These are phyloP conservation scores for Chloromyia formosa DNA, from an alignment of 2,888 invertebrate genomes.

Conservation along the genomic window DNA sequence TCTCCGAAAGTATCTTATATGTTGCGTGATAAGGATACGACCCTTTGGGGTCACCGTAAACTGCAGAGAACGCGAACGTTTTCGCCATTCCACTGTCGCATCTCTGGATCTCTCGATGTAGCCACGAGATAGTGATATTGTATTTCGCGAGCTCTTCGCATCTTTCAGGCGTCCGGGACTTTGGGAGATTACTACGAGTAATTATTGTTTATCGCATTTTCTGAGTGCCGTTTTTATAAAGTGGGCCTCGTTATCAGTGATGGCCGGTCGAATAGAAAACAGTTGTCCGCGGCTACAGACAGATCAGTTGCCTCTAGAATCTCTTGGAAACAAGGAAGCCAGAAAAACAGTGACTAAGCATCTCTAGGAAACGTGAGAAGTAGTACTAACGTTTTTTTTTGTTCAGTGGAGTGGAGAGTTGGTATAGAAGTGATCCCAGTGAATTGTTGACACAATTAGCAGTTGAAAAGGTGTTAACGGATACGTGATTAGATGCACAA, in stretches of 20 bases:
- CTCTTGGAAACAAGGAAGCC: conserved; percentile 16
- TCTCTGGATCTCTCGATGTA: no score
- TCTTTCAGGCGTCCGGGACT: not conserved
- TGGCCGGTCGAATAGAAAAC: conserved; percentile 33
- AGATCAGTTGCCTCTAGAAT: conserved; percentile 19
- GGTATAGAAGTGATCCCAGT: not conserved
- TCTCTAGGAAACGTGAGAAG: no score
- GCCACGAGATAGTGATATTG: not conserved
- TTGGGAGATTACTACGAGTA: no score
- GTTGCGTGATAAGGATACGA: not conserved
- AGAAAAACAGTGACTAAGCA: not conserved
- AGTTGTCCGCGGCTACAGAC: not conserved
- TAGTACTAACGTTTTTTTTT: not conserved
- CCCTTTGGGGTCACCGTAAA: not conserved
- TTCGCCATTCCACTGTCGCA: no score
- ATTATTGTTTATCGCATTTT: not conserved
- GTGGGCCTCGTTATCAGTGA: conserved; percentile 29
- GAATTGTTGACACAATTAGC: not conserved
- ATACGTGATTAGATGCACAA: no score
- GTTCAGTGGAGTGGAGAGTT: not conserved
- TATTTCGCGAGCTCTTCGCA: not conserved
- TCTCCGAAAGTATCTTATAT: not conserved
- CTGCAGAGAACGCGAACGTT: no score
- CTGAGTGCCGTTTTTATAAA: conserved; percentile 23
- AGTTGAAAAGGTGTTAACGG: not conserved